Evolutionary conservation across 35 echinoderm and acorn worm genomes (phyloP), one percentile per base, ranked within the genome.

Genomic region (Eucidaris tribuloides): DNA sequence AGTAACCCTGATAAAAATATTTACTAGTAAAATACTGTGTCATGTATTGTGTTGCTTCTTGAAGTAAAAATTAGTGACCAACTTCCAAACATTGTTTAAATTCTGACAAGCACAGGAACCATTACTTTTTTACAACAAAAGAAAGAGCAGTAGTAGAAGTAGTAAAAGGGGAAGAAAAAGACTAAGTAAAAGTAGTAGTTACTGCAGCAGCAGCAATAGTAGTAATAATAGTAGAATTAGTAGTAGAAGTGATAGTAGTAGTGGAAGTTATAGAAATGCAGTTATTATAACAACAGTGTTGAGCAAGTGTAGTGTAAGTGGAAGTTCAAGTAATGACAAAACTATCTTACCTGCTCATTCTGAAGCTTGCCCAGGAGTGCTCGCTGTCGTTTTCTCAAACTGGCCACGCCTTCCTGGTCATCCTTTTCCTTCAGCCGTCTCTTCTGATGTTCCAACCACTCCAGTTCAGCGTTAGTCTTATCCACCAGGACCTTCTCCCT

Each of bases 361-460:
- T 86, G 83, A 35, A 99, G 82, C 57, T 87, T 93, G 7, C 86
- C 38, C 28, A 79, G 38, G 11, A 99, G 62, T 3, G 50, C 58
- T 62, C 74, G 85, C 65, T 99, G 96, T 43, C 81, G 85, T 45
- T 84, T 93, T 56, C 87, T 78, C 14, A 90, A 42, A 18, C 76
- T 28, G 27, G 85, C 50, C 65, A 99, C 37, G 18, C 78, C 90
- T 34, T 87, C 91, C 23, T 85, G 45, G 44, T 92, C 87, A 2
- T 84, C 66, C 11, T 83, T 93, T 65, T 87, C 91, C 45, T 87
- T 91, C 38, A 71, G 45, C 20, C 88, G 48, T n/a, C 68, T 64
- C 64, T 93, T 99, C 79, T 99, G 84, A 79, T 99, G 91, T 58
- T 99, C 96, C 42, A 99, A 61, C 91, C 91, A 99, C 79, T 93